Evolutionary conservation across 1,140 invertebrate species (phyloP).

Genomic region (Reticulitermes speratus): DNA sequence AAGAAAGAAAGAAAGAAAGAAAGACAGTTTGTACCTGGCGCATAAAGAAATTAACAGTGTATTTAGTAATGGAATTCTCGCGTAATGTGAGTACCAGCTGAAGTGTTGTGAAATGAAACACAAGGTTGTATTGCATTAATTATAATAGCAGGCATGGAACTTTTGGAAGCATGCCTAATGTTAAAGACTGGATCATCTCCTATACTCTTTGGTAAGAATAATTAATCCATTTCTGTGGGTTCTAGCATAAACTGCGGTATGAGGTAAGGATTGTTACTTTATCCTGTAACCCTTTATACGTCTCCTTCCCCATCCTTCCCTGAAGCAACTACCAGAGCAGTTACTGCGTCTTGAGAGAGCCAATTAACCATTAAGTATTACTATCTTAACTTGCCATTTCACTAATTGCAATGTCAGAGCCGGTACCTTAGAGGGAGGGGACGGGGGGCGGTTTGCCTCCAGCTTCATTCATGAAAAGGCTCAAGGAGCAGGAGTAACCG

Average conservation of each 20-base stretch:
- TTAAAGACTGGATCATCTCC: neutral
- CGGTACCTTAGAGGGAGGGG: neutral
- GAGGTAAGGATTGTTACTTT: neutral
- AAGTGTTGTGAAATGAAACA: too few relatives aligned
- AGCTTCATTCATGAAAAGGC: conserved; percentile 7
- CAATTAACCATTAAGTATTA: conserved; percentile 6
- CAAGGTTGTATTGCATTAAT: too few relatives aligned
- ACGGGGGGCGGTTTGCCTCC: neutral
- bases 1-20: too few relatives aligned
- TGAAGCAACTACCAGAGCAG: neutral
- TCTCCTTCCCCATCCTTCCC: neutral
- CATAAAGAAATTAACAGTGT: too few relatives aligned
- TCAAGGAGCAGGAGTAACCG: neutral
- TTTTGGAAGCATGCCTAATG: neutral
- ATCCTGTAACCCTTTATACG: neutral
- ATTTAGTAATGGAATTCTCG: too few relatives aligned
- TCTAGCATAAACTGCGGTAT: neutral
- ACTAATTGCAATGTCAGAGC: conserved; percentile 15
- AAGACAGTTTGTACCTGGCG: too few relatives aligned
- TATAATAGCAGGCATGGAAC: neutral
- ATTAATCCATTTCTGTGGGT: neutral
- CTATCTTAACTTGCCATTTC: conserved; percentile 16
- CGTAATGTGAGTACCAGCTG: too few relatives aligned
- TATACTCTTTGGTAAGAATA: neutral
- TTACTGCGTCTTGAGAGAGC: neutral